Conservation (phyloP, 2,888 invertebrate species). For the Galerucella pusilla region DNA sequence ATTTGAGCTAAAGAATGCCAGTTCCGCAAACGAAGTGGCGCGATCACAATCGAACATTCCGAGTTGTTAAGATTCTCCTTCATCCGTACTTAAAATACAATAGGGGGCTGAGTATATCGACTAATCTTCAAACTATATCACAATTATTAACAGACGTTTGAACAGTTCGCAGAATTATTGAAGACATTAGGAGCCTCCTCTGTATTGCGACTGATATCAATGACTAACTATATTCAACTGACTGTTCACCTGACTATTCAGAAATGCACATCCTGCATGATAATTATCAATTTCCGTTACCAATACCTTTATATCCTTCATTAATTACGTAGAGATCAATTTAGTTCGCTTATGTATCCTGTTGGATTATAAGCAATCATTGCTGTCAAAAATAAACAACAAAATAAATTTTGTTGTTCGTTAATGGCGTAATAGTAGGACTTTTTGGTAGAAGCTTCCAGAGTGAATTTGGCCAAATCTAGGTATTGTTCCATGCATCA, state of each 20-base stretch:
- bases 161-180: neutral
- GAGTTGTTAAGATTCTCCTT: no score
- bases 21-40: no score
- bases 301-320: neutral
- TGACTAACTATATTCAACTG: neutral
- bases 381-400: neutral
- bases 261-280: constrained; percentile 2
- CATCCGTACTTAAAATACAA: no score
- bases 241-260: neutral
- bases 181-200: neutral
- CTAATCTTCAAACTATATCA: neutral
- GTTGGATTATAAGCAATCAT: neutral
- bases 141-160: neutral
- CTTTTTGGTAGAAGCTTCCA: neutral
- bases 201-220: neutral
- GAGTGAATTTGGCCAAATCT: neutral
- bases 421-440: neutral
- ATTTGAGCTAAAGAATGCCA: no score
- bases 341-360: neutral
- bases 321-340: neutral
- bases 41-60: no score
- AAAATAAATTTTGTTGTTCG: neutral
- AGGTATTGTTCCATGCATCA: no score
- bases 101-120: neutral
- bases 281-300: constrained; percentile 5